These are phyloP conservation scores for Liodrosophila aerea DNA, from an alignment of 2,888 invertebrate genomes.

Conservation along the genomic window DNA sequence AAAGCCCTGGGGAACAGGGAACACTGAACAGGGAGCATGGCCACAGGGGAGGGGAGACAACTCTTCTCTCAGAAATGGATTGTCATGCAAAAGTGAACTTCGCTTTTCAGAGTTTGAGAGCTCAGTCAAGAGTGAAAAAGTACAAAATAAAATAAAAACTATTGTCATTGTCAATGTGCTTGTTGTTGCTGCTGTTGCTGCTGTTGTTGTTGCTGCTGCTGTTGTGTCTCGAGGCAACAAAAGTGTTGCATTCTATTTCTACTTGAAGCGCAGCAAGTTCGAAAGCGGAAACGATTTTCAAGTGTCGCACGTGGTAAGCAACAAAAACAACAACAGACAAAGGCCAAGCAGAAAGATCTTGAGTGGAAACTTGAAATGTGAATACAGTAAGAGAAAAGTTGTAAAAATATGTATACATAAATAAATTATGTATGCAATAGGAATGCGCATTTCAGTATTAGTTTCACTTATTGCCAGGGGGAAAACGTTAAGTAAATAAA, in stretches of 20 bases:
- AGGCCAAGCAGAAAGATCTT: slow-evolving; percentile 1
- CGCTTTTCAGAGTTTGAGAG: slow-evolving; percentile 51
- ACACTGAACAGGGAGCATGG: background rate
- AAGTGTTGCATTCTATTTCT: slow-evolving; percentile 23
- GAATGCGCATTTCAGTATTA: too few relatives aligned
- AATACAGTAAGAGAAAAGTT: slow-evolving; percentile 1
- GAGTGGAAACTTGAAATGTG: too few relatives aligned
- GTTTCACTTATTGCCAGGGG: too few relatives aligned
- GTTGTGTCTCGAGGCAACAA: slow-evolving; percentile 20
- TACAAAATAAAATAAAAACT: slow-evolving; percentile 44
- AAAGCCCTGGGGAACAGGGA: background rate
- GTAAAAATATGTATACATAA: slow-evolving; percentile 7
- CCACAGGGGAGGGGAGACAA: background rate
- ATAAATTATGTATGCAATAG: slow-evolving; percentile 1
- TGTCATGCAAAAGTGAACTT: slow-evolving; percentile 75
- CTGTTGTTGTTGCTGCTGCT: slow-evolving; percentile 14
- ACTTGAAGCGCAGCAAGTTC: slow-evolving; percentile 28
- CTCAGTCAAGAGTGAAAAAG: slow-evolving; percentile 64
- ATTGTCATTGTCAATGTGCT: slow-evolving; percentile 52
- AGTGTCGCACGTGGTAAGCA: slow-evolving; percentile 43
- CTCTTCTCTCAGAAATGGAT: slow-evolving; percentile 56
- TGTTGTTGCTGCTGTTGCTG: slow-evolving; percentile 13
- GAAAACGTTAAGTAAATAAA: too few relatives aligned
- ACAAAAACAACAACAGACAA: slow-evolving; percentile 4
- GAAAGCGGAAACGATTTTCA: slow-evolving; percentile 53